phyloP scores from a whole-genome alignment of 1,140 invertebrate genomes.

The Drosophila miranda region DNA sequence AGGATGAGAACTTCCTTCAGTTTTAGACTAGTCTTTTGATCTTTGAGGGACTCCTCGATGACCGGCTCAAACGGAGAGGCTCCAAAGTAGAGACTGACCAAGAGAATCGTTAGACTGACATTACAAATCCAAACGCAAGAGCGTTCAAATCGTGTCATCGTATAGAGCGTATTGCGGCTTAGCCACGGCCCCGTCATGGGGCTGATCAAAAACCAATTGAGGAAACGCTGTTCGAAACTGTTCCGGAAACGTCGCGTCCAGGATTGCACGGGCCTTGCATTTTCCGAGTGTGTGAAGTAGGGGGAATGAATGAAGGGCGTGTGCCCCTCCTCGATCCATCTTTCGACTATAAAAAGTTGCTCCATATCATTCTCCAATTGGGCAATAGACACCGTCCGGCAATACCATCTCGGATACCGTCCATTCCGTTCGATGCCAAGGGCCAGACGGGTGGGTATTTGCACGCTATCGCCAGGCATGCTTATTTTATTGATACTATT shows the following conservation, averaged over 20 bases:
- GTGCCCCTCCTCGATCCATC: conserved; percentile 17
- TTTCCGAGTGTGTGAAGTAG: background rate
- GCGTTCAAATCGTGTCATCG: conserved; percentile 29
- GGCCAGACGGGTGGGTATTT: conserved; percentile 35
- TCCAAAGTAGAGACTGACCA: conserved; percentile 11
- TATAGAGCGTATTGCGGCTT: background rate
- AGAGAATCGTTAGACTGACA: background rate
- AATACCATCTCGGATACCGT: conserved; percentile 44
- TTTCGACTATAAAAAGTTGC: conserved; percentile 29
- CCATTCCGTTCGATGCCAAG: conserved; percentile 19
- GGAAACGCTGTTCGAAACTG: background rate
- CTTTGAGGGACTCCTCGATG: background rate
- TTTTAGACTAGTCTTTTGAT: background rate
- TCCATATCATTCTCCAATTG: conserved; percentile 8
- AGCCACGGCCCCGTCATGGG: conserved; percentile 33
- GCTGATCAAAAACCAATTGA: conserved; percentile 24
- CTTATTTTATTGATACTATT: conserved; percentile 25
- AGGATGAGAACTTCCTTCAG: no score
- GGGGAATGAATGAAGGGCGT: conserved; percentile 20
- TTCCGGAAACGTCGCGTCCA: conserved; percentile 19
- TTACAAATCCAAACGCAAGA: conserved; percentile 29
- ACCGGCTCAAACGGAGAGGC: background rate
- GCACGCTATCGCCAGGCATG: conserved; percentile 1
- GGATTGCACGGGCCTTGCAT: rapidly evolving
- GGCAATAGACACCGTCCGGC: conserved; percentile 17